Evolutionary conservation across 2,113 vertebrate genomes (phyloP), one percentile per base, ranked within the genome.

Genomic region (Centropus unirufus): DNA sequence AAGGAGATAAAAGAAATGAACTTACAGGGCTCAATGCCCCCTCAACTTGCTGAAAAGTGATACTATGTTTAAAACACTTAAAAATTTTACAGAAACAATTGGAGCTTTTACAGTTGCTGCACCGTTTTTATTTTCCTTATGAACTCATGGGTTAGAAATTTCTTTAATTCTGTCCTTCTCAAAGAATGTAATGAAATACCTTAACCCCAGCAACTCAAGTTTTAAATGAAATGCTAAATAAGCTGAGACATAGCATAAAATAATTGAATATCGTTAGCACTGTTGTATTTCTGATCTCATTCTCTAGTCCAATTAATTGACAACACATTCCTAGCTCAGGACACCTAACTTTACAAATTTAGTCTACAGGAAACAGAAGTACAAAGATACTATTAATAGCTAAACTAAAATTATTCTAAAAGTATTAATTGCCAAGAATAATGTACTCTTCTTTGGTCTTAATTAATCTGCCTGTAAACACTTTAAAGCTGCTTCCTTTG

Each of bases 401-500:
- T 90, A 90, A 93, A 87, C 66, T 84, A 85, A 91, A 96, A 75
- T 55, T 2, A 57, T 64, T 79, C 54, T 32, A 46, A 26, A 93
- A 90, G 61, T 57, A 90, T 47, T 62, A 95, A 93, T 6, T 77
- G 78, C 16, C 34, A 91, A 94, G 93, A 95, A 66, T 77, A 68
- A 70, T 70, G 61, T 27, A 89, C 24, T 79, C 63, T 42, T 73
- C 57, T 92, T 92, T 63, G 26, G 68, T 87, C 32, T 92, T 88
- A 95, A 94, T 75, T 92, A 79, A 91, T 89, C n/a, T 63, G 79
- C 82, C 34, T 86, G 32, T 79, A 88, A 62, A 92, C 21, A 90
- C 17, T 68, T 9, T 34, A 69, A 79, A 92, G 40, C 66, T 94
- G 86, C 78, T 86, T 97, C 92, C 78, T 96, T 94, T 66, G 70